Percentiles rank a stretch among this genome's conserved stretches.
Evolutionary conservation across 2,888 invertebrate genomes (phyloP).

Genomic region (Frankliniella intonsa): DNA sequence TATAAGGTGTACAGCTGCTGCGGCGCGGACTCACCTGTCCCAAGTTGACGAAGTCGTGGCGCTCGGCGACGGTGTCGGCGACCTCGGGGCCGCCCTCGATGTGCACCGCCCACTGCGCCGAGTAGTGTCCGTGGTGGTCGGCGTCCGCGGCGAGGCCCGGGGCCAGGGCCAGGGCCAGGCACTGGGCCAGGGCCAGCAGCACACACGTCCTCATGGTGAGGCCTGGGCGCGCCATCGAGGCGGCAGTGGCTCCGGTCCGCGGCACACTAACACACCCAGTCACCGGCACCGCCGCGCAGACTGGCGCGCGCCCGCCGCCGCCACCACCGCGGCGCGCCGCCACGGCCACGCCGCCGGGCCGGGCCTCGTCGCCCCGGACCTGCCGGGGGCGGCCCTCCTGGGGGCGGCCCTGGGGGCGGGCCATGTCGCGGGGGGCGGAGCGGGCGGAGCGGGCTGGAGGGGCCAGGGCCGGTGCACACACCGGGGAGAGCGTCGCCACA

Average conservation of each 20-base stretch:
- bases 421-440: neutral
- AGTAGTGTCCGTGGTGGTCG: conserved; percentile 43
- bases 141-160: conserved; percentile 28
- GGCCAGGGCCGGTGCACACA: neutral
- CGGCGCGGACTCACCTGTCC: conserved; percentile 50
- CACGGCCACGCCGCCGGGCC: neutral
- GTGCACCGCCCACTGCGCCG: conserved; percentile 59
- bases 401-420: neutral
- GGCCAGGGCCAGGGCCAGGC: conserved; percentile 32
- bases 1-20: too few species aligned
- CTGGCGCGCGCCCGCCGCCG: neutral
- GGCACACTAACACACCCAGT: neutral
- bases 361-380: neutral
- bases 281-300: neutral
- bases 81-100: conserved; percentile 52
- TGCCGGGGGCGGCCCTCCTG: neutral
- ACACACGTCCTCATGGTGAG: neutral
- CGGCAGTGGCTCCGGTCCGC: neutral
- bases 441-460: neutral
- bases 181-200: conserved; percentile 17
- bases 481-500: neutral
- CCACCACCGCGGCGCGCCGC: neutral
- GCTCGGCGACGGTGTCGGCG: conserved; percentile 52
- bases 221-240: neutral
- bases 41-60: conserved; percentile 55